Percentiles rank a stretch among this genome's conserved stretches.
phyloP scores from a whole-genome alignment of 2,797 vertebrate genomes.

The Aotus griseimembra region DNA sequence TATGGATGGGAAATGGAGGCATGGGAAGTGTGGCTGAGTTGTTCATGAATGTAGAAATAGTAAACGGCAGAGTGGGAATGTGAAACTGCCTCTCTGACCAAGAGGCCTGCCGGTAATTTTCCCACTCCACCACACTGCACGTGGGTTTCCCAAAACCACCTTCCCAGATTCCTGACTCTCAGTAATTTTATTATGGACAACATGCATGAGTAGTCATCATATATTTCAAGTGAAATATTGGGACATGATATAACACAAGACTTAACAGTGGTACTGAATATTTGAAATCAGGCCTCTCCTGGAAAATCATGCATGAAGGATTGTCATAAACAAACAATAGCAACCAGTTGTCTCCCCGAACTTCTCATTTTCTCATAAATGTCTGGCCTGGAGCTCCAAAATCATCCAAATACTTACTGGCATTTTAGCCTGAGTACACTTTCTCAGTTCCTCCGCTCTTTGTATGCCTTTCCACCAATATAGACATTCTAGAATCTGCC shows the following conservation, averaged over 20 bases:
- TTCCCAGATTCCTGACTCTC: background rate
- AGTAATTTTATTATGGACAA: background rate
- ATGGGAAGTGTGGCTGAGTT: background rate
- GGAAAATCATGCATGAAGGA: background rate
- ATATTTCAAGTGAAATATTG: constrained; percentile 23
- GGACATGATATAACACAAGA: background rate
- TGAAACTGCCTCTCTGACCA: background rate
- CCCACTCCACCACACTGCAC: no score
- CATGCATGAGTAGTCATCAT: background rate
- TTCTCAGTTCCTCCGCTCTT: background rate
- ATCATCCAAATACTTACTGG: background rate
- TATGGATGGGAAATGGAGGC: background rate
- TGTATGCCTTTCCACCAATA: background rate
- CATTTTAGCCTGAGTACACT: background rate
- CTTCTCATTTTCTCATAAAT: constrained; percentile 7
- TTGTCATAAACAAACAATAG: background rate
- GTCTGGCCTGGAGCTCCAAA: background rate
- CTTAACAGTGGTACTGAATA: background rate
- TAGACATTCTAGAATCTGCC: background rate
- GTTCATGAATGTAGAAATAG: background rate
- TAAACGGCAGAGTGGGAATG: background rate
- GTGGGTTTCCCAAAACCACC: background rate
- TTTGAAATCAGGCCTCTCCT: background rate
- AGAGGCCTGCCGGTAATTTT: background rate
- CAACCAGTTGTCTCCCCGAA: background rate